Base-by-base conservation (phyloP, 1,140 invertebrate species). In the Heliconius himera region DNA sequence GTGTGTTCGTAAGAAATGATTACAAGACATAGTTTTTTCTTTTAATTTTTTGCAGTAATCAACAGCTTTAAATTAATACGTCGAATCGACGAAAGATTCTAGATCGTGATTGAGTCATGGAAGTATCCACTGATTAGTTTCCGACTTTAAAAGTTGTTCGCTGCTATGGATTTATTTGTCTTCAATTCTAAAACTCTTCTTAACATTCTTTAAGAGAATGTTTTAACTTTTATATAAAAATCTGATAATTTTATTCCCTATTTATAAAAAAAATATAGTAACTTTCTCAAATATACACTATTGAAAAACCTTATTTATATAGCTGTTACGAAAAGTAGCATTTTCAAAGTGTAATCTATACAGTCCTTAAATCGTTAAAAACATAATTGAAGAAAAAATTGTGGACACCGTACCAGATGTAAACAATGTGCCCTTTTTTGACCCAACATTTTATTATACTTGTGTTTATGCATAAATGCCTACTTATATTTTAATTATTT, bases 51-150 rank as follows among this genome's bases (percentile, higher is more conserved):
- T 66, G 9, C 26, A 66, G 26, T 66, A 29, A 66, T 66, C 5
- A 66, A 66, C 5, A 66, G 60, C 26, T 66, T 6, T 66, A 66
- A 66, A 66, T 66, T 26, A 66, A 66, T 66, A 66, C 60, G 26
- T 29, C 22, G 26, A 26, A 66, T 16, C 60, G 60, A 66, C 60
- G 9, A 56, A 66, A 66, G 60, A 66, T 66, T 11, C 41, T 0
- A 60, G 54, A 60, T 60, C 54, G 54, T 22, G 54, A 60, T 60
- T 60, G 54, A 60, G 54, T 60, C 54, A n/a, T 60, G 54, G n/a
- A 60, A 60, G 54, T 60, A 60, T 60, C 54, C n/a, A 22, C 60
- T 66, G 60, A 66, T 66, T 66, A 66, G 9, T 66, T 66, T 3
- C 13, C 26, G 60, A 66, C 22, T 66, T 66, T 29, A 66, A 22